A percentile compares a stretch with the other conserved stretches of the same genome.
Conservation (phyloP, 2,888 invertebrate species). For the Smittia sp. region DNA sequence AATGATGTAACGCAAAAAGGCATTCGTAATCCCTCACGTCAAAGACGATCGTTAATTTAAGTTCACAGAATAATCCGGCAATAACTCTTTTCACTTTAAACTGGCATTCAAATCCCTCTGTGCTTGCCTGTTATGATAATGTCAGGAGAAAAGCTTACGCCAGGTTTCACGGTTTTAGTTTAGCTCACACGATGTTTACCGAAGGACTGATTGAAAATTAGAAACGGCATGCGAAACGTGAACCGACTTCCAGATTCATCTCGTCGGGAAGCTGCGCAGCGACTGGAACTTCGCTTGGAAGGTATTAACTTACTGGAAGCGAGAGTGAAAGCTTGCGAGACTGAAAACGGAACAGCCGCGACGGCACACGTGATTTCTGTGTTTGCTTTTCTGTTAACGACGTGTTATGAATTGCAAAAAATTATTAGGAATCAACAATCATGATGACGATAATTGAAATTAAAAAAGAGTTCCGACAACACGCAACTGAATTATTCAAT, state of each 20-base stretch:
- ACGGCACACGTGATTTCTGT: too few relatives aligned
- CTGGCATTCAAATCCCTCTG: background rate
- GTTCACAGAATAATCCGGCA: background rate
- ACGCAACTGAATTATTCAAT: too few relatives aligned
- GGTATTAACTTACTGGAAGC: too few relatives aligned
- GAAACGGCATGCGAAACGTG: slow-evolving; percentile 1
- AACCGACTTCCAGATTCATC: background rate
- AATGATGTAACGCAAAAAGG: background rate
- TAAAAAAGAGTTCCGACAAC: too few relatives aligned
- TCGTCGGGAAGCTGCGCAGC: background rate
- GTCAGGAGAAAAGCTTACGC: background rate
- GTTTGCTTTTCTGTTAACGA: too few relatives aligned
- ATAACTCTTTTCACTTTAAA: slow-evolving; percentile 20
- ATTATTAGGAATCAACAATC: too few relatives aligned
- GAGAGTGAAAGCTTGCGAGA: too few relatives aligned
- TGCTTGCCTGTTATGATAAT: background rate
- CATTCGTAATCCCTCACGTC: background rate
- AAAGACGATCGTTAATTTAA: slow-evolving; percentile 1
- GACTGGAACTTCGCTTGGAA: too few relatives aligned
- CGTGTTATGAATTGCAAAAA: too few relatives aligned
- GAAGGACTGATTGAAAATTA: slow-evolving; percentile 18
- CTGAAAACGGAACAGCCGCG: too few relatives aligned
- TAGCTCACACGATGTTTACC: slow-evolving; percentile 12
- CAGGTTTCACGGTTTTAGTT: background rate
- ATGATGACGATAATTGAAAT: too few relatives aligned